A percentile compares a stretch with the other conserved stretches of the same genome.
phyloP scores from a whole-genome alignment of 2,113 vertebrate species.

The Theristicus caerulescens region DNA sequence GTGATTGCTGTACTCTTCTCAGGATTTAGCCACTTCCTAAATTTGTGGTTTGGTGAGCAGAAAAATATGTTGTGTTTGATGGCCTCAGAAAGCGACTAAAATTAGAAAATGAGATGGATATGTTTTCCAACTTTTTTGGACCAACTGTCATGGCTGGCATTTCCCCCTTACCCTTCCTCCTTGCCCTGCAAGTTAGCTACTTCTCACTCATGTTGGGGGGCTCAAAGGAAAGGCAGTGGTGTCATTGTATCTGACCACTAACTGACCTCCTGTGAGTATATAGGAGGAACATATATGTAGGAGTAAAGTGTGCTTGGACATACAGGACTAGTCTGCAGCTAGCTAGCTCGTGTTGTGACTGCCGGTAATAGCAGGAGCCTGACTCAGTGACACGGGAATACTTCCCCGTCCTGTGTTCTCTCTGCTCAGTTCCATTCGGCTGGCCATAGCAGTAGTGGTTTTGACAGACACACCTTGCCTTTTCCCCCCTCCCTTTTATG shows the following conservation, averaged over 20 bases:
- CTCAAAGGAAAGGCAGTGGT: background rate
- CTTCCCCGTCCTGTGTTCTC: background rate
- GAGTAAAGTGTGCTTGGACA: background rate
- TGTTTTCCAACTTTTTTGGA: background rate
- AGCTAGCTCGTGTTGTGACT: background rate
- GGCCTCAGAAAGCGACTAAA: constrained; percentile 23
- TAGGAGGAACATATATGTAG: background rate
- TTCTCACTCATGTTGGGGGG: background rate
- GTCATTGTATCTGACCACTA: background rate
- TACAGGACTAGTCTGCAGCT: background rate
- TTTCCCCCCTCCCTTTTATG: background rate
- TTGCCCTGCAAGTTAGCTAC: background rate
- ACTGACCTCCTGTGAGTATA: background rate
- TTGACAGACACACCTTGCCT: background rate
- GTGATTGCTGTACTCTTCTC: background rate
- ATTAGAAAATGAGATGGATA: background rate
- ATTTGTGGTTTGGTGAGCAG: constrained; percentile 23
- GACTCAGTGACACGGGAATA: background rate
- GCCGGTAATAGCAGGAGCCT: background rate
- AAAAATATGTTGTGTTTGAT: background rate
- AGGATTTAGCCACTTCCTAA: constrained; percentile 50
- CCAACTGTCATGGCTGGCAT: background rate
- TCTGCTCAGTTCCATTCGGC: background rate
- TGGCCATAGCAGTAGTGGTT: background rate
- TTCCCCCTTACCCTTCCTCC: background rate